phyloP scores from a whole-genome alignment of 2,797 vertebrate genomes.

The Hypotaenidia philippensis region DNA sequence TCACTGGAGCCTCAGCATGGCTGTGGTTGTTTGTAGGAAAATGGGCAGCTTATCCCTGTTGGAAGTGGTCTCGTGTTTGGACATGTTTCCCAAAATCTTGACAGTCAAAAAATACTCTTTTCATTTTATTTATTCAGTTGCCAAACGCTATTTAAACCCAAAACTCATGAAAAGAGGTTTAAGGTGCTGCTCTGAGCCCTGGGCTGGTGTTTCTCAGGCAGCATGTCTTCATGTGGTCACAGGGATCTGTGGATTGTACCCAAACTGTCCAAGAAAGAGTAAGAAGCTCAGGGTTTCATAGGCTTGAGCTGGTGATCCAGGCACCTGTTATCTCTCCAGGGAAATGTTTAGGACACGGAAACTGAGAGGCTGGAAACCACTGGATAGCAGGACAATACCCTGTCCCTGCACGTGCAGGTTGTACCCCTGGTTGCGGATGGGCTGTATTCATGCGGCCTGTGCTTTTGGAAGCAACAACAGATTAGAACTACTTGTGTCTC shows the following conservation, averaged over 20 bases:
- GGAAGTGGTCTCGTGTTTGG: neutral
- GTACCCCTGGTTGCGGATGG: neutral
- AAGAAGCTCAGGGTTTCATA: neutral
- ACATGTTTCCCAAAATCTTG: neutral
- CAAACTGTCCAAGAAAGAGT: neutral
- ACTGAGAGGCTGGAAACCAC: neutral
- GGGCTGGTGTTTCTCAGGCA: neutral
- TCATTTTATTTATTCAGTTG: neutral
- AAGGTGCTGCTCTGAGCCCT: neutral
- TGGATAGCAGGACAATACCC: neutral
- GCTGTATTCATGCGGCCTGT: fast-evolving
- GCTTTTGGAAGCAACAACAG: neutral
- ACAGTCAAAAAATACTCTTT: neutral
- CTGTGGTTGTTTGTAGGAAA: neutral
- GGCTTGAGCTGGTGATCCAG: neutral
- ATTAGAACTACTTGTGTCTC: neutral
- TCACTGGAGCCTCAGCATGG: neutral
- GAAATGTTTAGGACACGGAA: neutral
- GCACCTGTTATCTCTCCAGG: neutral
- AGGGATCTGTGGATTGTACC: neutral
- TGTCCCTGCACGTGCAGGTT: neutral
- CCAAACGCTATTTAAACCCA: neutral
- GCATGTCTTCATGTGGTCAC: fast-evolving
- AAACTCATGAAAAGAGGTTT: neutral
- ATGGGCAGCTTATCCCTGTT: neutral